Conservation (phyloP, 2,797 vertebrate species). For the Manis javanica region DNA sequence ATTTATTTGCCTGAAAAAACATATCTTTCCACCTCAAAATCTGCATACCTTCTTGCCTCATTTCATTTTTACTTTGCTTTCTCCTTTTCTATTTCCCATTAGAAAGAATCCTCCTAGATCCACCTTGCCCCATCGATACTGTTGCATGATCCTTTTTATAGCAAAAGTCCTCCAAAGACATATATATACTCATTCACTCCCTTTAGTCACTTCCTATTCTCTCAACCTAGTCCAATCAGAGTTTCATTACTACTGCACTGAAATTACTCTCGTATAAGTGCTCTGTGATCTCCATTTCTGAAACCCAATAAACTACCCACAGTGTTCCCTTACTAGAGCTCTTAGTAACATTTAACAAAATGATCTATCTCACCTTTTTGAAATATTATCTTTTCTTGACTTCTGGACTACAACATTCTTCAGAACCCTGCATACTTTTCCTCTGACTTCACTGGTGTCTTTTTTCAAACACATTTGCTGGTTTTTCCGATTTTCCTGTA, state of each 20-base stretch:
- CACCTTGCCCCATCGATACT: not conserved
- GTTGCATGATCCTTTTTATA: not conserved
- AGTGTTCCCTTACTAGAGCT: not conserved
- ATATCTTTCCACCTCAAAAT: not conserved
- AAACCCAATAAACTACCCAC: not conserved
- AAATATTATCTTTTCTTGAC: not conserved
- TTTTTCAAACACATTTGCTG: not conserved
- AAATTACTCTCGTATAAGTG: not conserved
- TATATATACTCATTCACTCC: not conserved
- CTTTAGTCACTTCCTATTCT: not conserved
- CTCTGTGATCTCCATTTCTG: not conserved
- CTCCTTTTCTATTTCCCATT: not conserved
- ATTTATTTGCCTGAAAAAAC: not conserved
- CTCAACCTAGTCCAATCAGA: not conserved
- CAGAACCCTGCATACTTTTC: not conserved
- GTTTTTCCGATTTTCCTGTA: not conserved
- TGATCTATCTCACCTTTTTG: not conserved
- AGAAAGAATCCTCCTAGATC: not conserved
- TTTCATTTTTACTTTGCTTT: not conserved
- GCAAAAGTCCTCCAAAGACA: not conserved
- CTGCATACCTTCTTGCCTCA: not conserved
- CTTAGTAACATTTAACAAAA: not conserved
- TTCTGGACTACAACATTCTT: not conserved
- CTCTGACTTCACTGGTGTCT: not conserved
- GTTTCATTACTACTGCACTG: not conserved